Evolutionary conservation across 2,113 vertebrate genomes (phyloP).

Genomic region (Calidris pygmaea): DNA sequence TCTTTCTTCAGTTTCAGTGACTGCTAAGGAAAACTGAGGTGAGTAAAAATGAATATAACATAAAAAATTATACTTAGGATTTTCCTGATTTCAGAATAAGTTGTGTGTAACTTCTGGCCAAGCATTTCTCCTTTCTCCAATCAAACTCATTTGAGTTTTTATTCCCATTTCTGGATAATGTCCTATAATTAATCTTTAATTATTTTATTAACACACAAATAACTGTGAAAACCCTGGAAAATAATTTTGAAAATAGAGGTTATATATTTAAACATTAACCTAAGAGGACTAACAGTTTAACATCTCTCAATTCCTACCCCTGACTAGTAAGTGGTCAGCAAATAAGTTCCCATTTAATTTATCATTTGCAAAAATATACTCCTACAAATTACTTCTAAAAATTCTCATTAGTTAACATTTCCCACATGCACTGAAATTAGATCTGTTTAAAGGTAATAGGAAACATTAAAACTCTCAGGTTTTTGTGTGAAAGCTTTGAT

Average conservation of each 20-base stretch:
- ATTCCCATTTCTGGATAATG: neutral
- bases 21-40: neutral
- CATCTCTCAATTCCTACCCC: neutral
- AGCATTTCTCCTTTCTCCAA: neutral
- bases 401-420: neutral
- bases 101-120: neutral
- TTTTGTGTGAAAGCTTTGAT: neutral
- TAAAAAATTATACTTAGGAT: neutral
- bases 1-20: neutral
- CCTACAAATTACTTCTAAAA: neutral
- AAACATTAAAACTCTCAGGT: neutral
- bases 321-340: neutral
- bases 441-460: neutral
- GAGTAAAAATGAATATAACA: neutral
- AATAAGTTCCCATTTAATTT: neutral
- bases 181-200: neutral
- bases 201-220: neutral
- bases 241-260: neutral
- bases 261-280: neutral
- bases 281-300: neutral
- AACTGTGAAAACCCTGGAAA: neutral
- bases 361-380: neutral
- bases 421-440: neutral
- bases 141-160: neutral
- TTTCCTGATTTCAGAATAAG: neutral